Conservation (phyloP, 2,797 vertebrate genomes). For the Euphonia xanthogaster region DNA sequence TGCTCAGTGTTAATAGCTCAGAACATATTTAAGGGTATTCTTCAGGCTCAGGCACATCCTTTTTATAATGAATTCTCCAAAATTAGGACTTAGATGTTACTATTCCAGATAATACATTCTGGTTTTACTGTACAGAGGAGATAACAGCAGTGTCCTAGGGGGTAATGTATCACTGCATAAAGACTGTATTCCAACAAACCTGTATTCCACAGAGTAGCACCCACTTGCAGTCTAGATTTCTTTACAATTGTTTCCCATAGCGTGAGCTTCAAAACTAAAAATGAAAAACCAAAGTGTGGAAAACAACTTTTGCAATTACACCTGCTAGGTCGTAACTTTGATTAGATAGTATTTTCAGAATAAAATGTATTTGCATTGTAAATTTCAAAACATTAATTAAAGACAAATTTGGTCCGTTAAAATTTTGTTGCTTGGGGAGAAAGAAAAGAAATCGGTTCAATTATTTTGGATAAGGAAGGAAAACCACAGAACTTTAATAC, state of each 20-base stretch:
- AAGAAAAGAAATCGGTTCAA: neutral
- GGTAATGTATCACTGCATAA: neutral
- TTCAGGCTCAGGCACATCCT: neutral
- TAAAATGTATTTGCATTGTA: neutral
- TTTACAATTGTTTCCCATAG: neutral
- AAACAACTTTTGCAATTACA: neutral
- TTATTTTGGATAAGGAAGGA: neutral
- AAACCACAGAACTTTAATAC: neutral
- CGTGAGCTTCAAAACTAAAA: neutral
- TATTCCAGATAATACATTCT: slow-evolving; percentile 7
- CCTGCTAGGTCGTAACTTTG: neutral
- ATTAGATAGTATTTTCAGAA: neutral
- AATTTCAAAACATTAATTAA: neutral
- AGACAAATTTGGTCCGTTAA: neutral
- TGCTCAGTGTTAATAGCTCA: neutral
- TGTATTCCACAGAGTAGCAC: neutral
- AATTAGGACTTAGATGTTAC: slow-evolving; percentile 48
- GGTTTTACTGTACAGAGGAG: neutral
- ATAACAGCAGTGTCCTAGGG: neutral
- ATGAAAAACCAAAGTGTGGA: neutral
- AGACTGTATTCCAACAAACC: neutral
- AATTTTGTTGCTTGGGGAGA: neutral
- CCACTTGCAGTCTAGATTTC: neutral
- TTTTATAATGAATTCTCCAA: slow-evolving; percentile 28
- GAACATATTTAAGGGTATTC: neutral